These are phyloP conservation scores for Macrochelys suwanniensis DNA, from an alignment of 2,797 vertebrate species.

Conservation along the genomic window DNA sequence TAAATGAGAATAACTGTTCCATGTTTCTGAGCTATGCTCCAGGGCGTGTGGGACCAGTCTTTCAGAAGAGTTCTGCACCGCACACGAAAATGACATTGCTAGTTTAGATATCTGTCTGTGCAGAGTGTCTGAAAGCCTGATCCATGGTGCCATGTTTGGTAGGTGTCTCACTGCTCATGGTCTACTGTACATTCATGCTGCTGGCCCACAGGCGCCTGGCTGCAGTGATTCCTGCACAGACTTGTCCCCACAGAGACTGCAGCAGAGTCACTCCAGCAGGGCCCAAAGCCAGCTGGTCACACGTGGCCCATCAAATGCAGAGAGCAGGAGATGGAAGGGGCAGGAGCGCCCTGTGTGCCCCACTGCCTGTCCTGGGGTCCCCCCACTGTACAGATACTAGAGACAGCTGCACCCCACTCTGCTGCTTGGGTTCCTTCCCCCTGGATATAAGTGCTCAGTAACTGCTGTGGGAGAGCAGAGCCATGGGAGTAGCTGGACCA, in stretches of 20 bases:
- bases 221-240: not conserved
- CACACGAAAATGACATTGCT: too few relatives aligned
- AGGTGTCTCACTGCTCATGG: not conserved
- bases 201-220: not conserved
- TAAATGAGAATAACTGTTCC: not conserved
- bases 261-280: not conserved
- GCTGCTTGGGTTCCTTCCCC: not conserved
- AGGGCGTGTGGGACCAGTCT: not conserved
- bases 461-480: not conserved
- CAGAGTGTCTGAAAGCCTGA: not conserved
- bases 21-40: not conserved
- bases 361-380: not conserved
- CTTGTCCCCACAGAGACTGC: not conserved
- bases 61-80: too few relatives aligned
- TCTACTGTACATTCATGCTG: not conserved
- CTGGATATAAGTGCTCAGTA: not conserved
- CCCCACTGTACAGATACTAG: not conserved
- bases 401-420: not conserved
- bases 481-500: not conserved
- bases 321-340: not conserved
- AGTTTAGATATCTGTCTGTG: too few relatives aligned
- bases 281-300: not conserved
- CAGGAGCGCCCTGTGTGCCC: too few relatives aligned
- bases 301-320: not conserved
- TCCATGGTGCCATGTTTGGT: not conserved